Evolutionary conservation across 2,113 vertebrate species (phyloP).

Genomic region (Microcebus lehilahytsara): DNA sequence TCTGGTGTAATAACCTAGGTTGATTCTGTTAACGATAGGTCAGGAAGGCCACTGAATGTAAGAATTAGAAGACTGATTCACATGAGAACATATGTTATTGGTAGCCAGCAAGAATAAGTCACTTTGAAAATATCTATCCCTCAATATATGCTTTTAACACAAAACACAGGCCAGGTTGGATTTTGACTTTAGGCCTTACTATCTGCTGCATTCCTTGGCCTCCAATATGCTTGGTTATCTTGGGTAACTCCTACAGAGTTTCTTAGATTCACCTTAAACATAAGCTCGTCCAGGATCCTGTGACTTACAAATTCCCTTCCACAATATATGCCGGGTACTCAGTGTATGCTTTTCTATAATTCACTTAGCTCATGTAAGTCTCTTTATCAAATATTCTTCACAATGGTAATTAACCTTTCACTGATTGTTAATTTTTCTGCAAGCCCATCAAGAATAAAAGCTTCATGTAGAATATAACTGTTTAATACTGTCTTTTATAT

Average conservation of each 20-base stretch:
- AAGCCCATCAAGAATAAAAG: neutral
- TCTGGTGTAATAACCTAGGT: neutral
- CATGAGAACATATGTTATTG: neutral
- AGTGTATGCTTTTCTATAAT: neutral
- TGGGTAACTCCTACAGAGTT: neutral
- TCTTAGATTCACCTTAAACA: neutral
- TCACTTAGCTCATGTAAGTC: neutral
- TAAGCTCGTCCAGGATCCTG: neutral
- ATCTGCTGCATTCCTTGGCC: neutral
- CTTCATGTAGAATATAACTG: neutral
- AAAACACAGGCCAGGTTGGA: neutral
- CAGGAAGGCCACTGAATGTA: neutral
- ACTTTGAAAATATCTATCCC: neutral
- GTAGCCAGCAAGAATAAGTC: neutral
- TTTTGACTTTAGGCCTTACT: neutral
- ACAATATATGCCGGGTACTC: neutral
- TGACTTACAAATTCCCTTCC: neutral
- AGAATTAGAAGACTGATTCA: neutral
- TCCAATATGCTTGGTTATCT: neutral
- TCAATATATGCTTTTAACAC: neutral
- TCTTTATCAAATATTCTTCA: neutral
- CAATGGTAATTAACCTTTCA: neutral
- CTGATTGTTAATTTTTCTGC: neutral
- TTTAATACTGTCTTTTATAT: neutral
- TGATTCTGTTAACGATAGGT: neutral